Base-by-base conservation (phyloP, 92 coral and sea anemone species). In the Parazoanthus atlanticus region DNA sequence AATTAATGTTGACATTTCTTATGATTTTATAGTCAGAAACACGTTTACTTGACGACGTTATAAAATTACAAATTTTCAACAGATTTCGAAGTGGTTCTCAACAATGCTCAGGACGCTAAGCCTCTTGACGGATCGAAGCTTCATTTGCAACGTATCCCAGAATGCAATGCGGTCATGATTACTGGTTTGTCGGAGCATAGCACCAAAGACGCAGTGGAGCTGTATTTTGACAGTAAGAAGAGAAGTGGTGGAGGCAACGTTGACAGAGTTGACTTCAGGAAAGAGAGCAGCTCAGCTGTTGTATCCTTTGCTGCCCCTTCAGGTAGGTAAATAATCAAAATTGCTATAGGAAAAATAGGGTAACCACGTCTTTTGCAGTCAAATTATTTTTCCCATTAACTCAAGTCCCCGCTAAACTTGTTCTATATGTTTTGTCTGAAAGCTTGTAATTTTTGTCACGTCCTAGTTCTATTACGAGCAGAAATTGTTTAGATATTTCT, bases 211-310 rank as follows among this genome's bases (percentile, higher is more conserved):
- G 41, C 36, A 25, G 26, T 83, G 61, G 69, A 79, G 0, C 54
- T 83, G 23, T 76, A 74, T 61, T 89, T 89, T 89, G 91, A 89
- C 21, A 52, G 52, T 81, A 66, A 75, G 17, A 52, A 64, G 17
- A 71, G 41, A 38, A 26, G 88, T 41, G 88, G 91, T 34, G 91
- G 91, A 31, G 82, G 87, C 11, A 28, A 33, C 73, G 72, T 80
- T 12, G 46, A 56, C 17, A 49, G 21, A 26, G 47, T 80, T 32
- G 85, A 80, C 26, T 80, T 80, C 29, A 11, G 26, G 3, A 80
- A 33, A 61, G 73, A 64, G 1, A 31, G 15, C 29, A 80, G 1
- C 40, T 80, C 85, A 5, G 85, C 85, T 32, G 38, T 80, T 31
- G 72, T 80, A n/a, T 28, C 33, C 47, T 80, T 80, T 33, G 29